These are phyloP conservation scores for Caranx melampygus DNA, from an alignment of 2,113 vertebrate species.

Conservation along the genomic window DNA sequence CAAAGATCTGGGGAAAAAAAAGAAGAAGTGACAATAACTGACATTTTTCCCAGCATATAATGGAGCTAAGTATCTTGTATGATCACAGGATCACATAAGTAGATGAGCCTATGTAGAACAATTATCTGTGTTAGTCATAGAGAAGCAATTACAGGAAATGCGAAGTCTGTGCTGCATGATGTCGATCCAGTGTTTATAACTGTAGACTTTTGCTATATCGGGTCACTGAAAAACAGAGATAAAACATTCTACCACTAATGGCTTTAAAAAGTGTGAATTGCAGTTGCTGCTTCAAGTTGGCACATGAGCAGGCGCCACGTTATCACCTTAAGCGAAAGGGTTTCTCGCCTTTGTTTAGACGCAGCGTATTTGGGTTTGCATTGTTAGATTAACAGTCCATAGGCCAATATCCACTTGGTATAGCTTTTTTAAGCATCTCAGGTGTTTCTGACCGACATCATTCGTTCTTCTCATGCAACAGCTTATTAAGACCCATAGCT, in stretches of 20 bases:
- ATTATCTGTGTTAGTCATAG: constrained; percentile 10
- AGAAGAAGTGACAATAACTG: constrained; percentile 39
- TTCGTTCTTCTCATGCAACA: background rate
- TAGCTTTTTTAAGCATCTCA: background rate
- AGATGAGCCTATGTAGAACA: constrained; percentile 6
- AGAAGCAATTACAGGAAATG: constrained; percentile 9
- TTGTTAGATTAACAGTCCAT: background rate
- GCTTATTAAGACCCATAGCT: background rate
- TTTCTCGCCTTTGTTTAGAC: background rate
- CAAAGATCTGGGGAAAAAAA: background rate
- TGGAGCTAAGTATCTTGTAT: background rate
- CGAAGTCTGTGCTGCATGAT: background rate
- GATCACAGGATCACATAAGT: constrained; percentile 6
- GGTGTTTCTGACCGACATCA: background rate
- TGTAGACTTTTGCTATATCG: background rate
- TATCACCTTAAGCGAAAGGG: background rate
- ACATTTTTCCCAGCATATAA: constrained; percentile 38
- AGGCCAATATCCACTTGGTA: background rate
- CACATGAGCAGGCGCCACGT: background rate
- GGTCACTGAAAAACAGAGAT: background rate
- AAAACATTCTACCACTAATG: background rate
- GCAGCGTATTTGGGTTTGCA: background rate
- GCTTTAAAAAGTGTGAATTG: background rate
- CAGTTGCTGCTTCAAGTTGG: background rate
- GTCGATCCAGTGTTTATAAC: background rate